Base-by-base conservation (phyloP, 2,113 vertebrate species). In the Piprites chloris region DNA sequence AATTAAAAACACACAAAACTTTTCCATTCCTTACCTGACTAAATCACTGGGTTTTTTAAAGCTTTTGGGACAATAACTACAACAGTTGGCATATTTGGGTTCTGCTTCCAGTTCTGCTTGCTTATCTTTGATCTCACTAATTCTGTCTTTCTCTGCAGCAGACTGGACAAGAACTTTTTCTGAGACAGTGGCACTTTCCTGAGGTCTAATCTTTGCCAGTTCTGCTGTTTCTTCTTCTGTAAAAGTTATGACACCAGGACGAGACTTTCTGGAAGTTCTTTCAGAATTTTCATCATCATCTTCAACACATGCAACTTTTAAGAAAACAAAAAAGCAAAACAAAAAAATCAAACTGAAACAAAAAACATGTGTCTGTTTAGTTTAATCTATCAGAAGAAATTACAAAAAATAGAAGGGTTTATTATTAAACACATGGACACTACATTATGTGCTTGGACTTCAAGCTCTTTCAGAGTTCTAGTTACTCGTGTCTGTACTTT, bases 11-110 rank as follows among this genome's bases (percentile, higher is more conserved):
- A 71, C 0, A 5, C 1, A 28, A 71, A 63, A 23, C 15, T 68
- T 27, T 69, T 37, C 52, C 5, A n/a, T 46, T 66, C 14, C 98
- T 97, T 97, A 99, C 99, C 99, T 99, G 95, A 99, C 98, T 12
- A 99, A 97, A 96, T 99, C 99, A 22, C 99, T 99, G 93, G 99
- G 99, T 89, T 99, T 99, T 98, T 99, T 99, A 97, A 99, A 99
- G 97, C 99, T 99, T 97, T 99, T 99, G 42, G 99, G 99, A 81
- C 99, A 99, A 62, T 96, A 99, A 86, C 85, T 98, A 93, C 99
- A 99, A 91, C 99, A 98, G 97, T 99, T 99, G 89, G 99, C 98
- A 8, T 99, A 99, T 97, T 99, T 99, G 41, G 99, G 99, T 80
- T 99, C 99, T 0, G 98, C 98, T 96, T 99, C 99, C 61, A 99